Base-by-base conservation (phyloP, 2,113 vertebrate species). In the Catharus minimus region DNA sequence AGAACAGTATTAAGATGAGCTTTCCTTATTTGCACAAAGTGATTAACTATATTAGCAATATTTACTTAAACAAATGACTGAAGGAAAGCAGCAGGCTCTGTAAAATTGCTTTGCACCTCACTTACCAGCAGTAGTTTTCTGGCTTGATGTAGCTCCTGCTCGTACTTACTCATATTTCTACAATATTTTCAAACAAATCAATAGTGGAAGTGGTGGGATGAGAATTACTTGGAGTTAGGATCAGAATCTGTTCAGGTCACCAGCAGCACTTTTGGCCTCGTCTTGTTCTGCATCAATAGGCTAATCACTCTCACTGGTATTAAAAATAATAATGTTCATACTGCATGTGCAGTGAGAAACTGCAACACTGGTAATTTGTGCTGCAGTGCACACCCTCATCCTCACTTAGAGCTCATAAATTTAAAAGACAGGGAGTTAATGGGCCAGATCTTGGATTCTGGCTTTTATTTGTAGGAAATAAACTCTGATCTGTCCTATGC, bases 1-100 rank as follows among this genome's bases (percentile, higher is more conserved):
- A 82, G 77, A 86, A 69, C 0, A 75, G 69, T 68, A 84, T 75
- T 90, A 86, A 88, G 53, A 81, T 4, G 8, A 79, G 60, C 52
- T 86, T 91, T 85, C 43, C 64, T 82, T 89, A 92, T 87, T 88
- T 91, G 78, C 50, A 55, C 64, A 44, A 87, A 82, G 13, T 69
- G 33, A 94, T 92, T 85, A 92, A 69, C 46, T 87, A 15, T 43
- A 85, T 77, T 58, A 82, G 39, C 33, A 87, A 55, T 49, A 41
- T 89, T 92, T 93, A 89, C 67, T 94, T 74, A 87, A 88, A 71
- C 43, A 82, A 92, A 86, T 52, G 47, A 82, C 88, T 80, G 58
- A 91, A 81, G 77, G 30, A 81, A 90, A 74, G 41, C 61, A 90
- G 62, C 26, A 82, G 44, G 28, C 13, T 88, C 73, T 81, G 27